A percentile compares a stretch with the other conserved stretches of the same genome.
phyloP scores from a whole-genome alignment of 2,888 invertebrate species.

The Synergus gifuensis region DNA sequence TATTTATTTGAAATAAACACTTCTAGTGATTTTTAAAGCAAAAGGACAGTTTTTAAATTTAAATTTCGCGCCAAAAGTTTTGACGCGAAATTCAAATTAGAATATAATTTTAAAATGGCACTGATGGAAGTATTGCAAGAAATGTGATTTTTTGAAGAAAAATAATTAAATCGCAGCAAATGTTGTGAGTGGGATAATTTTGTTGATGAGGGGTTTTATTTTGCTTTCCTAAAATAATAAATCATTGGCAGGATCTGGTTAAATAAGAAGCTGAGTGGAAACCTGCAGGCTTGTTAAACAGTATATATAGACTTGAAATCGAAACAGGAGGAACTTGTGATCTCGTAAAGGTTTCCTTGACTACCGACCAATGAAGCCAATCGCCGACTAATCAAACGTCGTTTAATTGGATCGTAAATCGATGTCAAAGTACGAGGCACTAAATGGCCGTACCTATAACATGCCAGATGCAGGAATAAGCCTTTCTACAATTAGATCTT shows the following conservation, averaged over 20 bases:
- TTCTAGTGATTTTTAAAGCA: too few species aligned
- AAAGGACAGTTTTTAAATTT: too few species aligned
- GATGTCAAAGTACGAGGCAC: slow-evolving; percentile 4
- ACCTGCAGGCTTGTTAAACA: background rate
- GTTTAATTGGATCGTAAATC: slow-evolving; percentile 39
- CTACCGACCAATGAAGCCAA: slow-evolving; percentile 27
- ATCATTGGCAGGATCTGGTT: background rate
- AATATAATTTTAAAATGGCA: too few species aligned
- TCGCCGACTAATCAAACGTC: slow-evolving; percentile 32
- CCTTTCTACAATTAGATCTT: background rate
- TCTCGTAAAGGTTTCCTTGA: slow-evolving; percentile 36
- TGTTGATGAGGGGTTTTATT: background rate
- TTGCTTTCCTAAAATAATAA: background rate
- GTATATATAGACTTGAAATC: background rate
- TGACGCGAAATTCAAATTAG: too few species aligned
- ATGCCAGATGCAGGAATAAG: slow-evolving; percentile 2
- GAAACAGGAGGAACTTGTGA: slow-evolving; percentile 25
- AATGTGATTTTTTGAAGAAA: too few species aligned
- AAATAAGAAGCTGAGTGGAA: background rate
- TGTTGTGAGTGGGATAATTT: too few species aligned
- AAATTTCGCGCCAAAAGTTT: too few species aligned
- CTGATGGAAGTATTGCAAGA: too few species aligned
- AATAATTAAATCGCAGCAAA: too few species aligned
- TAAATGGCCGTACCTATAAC: background rate
- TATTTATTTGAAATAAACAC: too few species aligned